Percentiles rank a stretch among this genome's conserved stretches.
Conservation (phyloP, 2,888 invertebrate species). For the Meta bourneti region DNA sequence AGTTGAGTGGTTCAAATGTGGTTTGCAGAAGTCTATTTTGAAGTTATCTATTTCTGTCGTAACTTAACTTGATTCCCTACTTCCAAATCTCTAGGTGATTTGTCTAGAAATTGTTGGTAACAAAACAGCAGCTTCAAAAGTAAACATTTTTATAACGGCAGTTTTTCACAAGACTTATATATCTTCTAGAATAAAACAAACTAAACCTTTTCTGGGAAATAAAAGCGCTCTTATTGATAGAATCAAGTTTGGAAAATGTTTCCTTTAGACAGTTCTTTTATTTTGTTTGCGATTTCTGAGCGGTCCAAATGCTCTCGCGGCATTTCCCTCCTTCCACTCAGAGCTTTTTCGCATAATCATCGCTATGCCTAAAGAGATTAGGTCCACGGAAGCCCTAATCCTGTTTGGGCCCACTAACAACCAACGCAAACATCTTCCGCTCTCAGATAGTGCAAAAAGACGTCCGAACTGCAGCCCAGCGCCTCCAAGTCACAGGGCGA, state of each 20-base stretch:
- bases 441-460: constrained; percentile 50
- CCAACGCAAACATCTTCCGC: constrained; percentile 78
- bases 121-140: not conserved
- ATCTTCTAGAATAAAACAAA: not conserved
- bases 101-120: no score
- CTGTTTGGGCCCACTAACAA: constrained; percentile 68
- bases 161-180: not conserved
- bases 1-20: no score
- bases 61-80: no score
- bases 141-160: not conserved
- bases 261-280: constrained; percentile 50
- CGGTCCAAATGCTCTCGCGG: not conserved
- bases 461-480: constrained; percentile 6
- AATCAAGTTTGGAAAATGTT: constrained; percentile 48
- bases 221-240: constrained; percentile 20
- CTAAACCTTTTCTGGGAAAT: constrained; percentile 8
- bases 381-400: constrained; percentile 52
- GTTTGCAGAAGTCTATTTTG: no score
- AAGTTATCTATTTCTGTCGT: no score
- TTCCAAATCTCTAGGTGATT: no score
- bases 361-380: constrained; percentile 66
- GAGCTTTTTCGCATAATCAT: constrained; percentile 72
- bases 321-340: constrained; percentile 1
- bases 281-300: constrained; percentile 40
- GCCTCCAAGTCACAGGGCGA: constrained; percentile 9